These are phyloP conservation scores for Salvelinus fontinalis DNA, from an alignment of 2,113 vertebrate species.

Conservation along the genomic window DNA sequence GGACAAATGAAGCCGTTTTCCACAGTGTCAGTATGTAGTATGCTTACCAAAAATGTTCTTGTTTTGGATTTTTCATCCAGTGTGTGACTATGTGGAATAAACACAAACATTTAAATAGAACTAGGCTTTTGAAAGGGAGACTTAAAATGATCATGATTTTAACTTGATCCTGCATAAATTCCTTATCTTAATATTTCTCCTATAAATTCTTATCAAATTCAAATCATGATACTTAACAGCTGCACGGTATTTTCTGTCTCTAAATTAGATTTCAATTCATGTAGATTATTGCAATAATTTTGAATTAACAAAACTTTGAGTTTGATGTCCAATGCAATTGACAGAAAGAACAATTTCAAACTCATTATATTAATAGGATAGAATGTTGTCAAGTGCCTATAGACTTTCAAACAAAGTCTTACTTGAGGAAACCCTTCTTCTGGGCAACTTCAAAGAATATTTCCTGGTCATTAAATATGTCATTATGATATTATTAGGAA, in stretches of 20 bases:
- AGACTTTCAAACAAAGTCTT: not conserved
- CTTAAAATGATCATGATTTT: conserved; percentile 47
- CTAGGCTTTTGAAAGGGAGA: conserved; percentile 54
- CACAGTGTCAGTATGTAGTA: conserved; percentile 77
- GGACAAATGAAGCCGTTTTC: conserved; percentile 81
- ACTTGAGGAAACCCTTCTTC: not conserved
- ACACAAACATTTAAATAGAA: conserved; percentile 69
- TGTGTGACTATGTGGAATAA: conserved; percentile 69
- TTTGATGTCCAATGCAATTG: not conserved
- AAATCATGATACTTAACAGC: conserved; percentile 37
- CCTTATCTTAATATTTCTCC: conserved; percentile 26
- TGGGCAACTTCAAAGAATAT: not conserved
- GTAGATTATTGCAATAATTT: not conserved
- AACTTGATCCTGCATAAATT: conserved; percentile 58
- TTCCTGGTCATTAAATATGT: not conserved
- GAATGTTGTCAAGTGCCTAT: not conserved
- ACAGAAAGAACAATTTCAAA: not conserved
- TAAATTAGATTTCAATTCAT: not conserved
- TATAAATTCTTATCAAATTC: conserved; percentile 55
- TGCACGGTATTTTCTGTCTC: conserved; percentile 34
- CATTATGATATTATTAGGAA: not conserved
- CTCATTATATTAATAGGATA: not conserved
- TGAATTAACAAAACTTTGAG: too few species aligned
- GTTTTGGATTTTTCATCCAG: conserved; percentile 70
- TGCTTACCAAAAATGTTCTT: conserved; percentile 76